Evolutionary conservation across 2,797 vertebrate species (phyloP).

Genomic region (Phoebastria nigripes): DNA sequence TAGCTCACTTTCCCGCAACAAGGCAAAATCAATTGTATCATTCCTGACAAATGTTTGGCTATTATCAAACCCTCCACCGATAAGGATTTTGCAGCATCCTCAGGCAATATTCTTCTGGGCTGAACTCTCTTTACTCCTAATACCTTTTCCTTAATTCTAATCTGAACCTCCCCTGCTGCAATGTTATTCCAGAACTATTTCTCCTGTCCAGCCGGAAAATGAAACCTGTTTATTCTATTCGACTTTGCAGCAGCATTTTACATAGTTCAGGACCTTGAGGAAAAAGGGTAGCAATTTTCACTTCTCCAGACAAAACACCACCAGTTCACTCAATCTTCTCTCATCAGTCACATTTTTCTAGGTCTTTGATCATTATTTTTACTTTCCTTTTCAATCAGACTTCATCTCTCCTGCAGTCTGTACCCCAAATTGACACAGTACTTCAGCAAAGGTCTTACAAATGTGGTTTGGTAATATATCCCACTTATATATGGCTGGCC

Average conservation of each 20-base stretch:
- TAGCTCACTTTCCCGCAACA: neutral
- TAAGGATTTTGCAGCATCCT: neutral
- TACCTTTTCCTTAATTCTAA: neutral
- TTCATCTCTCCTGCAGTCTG: neutral
- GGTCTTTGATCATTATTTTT: neutral
- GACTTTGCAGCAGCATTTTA: neutral
- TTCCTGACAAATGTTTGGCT: neutral
- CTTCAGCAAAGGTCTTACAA: neutral
- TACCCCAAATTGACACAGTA: neutral
- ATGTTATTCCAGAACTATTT: neutral
- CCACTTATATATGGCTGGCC: neutral
- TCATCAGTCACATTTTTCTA: neutral
- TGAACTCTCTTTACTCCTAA: neutral
- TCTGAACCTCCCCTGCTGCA: neutral
- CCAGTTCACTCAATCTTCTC: neutral
- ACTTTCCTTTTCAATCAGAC: neutral
- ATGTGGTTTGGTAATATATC: accelerated
- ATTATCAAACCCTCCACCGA: neutral
- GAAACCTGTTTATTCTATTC: constrained; percentile 3
- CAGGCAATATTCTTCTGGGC: neutral
- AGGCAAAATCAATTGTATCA: neutral
- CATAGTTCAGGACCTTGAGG: neutral
- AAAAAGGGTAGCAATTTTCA: neutral
- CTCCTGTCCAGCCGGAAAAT: neutral
- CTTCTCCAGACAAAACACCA: neutral